These are phyloP conservation scores for Cirrhinus mrigala DNA, from an alignment of 2,797 vertebrate genomes.

Conservation along the genomic window DNA sequence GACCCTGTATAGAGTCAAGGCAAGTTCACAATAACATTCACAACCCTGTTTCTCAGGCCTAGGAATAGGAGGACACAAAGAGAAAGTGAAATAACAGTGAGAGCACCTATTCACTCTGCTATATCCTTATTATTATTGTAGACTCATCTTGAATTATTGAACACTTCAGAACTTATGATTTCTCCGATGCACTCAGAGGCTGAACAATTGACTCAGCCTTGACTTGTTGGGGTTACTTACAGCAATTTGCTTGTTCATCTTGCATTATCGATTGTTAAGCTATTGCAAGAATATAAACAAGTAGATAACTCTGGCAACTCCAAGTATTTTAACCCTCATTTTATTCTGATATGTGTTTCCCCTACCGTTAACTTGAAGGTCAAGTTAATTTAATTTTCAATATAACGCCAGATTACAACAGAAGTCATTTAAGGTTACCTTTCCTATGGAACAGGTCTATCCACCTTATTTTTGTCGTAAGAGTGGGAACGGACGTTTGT, in stretches of 20 bases:
- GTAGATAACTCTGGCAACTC: not conserved
- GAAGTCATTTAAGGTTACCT: no score
- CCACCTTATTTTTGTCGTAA: no score
- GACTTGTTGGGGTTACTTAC: slow-evolving; percentile 22
- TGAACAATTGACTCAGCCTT: slow-evolving; percentile 9
- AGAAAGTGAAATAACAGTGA: slow-evolving; percentile 12
- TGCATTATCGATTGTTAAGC: slow-evolving; percentile 13
- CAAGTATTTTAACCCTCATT: no score
- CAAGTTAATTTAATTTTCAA: no score
- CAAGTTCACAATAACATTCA: slow-evolving; percentile 23
- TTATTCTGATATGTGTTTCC: not conserved
- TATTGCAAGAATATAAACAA: not conserved
- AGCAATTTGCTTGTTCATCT: slow-evolving; percentile 14
- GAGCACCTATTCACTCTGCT: slow-evolving; percentile 5
- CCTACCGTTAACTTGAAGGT: no score
- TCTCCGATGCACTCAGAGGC: slow-evolving; percentile 9
- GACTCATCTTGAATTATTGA: slow-evolving; percentile 28
- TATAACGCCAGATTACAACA: no score
- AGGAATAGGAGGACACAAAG: not conserved
- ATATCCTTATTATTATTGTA: slow-evolving; percentile 12
- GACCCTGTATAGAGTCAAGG: slow-evolving; percentile 1
- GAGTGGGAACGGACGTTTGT: no score
- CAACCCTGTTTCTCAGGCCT: slow-evolving; percentile 2
- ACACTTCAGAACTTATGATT: slow-evolving; percentile 11
- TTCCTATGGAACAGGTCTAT: no score